Evolutionary conservation across 2,113 vertebrate genomes (phyloP).

Genomic region (Eidolon helvum): DNA sequence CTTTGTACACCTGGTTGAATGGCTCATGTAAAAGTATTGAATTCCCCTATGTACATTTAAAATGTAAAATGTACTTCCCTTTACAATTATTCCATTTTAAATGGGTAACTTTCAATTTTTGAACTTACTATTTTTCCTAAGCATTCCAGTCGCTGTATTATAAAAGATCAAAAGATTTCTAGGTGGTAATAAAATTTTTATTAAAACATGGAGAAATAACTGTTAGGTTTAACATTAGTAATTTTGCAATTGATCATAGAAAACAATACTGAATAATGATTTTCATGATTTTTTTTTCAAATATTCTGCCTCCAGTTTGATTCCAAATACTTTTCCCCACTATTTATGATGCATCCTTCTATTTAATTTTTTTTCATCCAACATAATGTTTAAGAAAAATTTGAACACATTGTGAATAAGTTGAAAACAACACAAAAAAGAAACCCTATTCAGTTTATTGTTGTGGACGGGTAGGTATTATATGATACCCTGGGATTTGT

Average conservation of each 20-base stretch:
- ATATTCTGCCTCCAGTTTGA: not conserved
- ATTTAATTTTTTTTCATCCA: not conserved
- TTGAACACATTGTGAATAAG: not conserved
- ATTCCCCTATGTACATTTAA: slow-evolving; percentile 22
- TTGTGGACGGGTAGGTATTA: not conserved
- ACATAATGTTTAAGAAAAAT: not conserved
- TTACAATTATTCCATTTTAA: slow-evolving; percentile 24
- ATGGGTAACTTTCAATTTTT: slow-evolving; percentile 13
- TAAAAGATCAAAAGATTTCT: not conserved
- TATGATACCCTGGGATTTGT: not conserved
- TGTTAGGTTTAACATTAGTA: not conserved
- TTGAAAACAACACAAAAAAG: not conserved
- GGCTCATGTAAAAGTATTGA: not conserved
- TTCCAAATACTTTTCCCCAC: not conserved
- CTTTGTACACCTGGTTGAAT: not conserved
- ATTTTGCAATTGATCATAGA: not conserved
- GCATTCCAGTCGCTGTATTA: slow-evolving; percentile 10
- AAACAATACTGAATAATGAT: not conserved
- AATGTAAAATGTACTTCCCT: not conserved
- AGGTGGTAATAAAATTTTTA: not conserved
- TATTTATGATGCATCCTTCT: not conserved
- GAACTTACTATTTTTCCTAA: not conserved
- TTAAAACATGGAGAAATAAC: not conserved
- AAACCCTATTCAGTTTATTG: not conserved
- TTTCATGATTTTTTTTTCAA: not conserved